A percentile compares a stretch with the other conserved stretches of the same genome.
These are phyloP conservation scores for Prinia subflava DNA, from an alignment of 2,113 vertebrate genomes.

Conservation along the genomic window DNA sequence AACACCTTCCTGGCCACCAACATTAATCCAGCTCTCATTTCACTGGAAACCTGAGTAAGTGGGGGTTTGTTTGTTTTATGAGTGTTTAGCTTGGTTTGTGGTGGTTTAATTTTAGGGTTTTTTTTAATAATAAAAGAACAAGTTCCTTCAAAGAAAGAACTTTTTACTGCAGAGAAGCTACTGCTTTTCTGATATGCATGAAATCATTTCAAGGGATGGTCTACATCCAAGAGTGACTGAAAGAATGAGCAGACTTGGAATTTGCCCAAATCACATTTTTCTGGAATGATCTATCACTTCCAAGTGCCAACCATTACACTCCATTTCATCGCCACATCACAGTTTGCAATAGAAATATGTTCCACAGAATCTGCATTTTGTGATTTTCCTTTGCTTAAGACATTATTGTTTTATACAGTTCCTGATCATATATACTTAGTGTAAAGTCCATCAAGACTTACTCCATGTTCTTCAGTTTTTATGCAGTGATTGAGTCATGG, in stretches of 20 bases:
- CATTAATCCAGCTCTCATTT: neutral
- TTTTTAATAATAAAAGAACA: neutral
- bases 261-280: neutral
- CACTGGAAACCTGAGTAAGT: neutral
- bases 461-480: neutral
- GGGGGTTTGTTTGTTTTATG: neutral
- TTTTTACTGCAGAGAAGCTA: neutral
- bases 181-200: neutral
- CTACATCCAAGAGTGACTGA: neutral
- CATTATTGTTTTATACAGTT: neutral
- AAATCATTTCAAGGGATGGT: neutral
- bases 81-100: neutral
- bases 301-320: neutral
- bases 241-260: neutral
- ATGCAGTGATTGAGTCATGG: neutral
- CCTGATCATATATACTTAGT: neutral
- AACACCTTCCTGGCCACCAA: neutral
- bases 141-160: neutral
- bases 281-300: neutral
- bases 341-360: neutral
- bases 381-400: neutral
- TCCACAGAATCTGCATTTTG: neutral
- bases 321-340: neutral
- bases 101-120: fast-evolving
- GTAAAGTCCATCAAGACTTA: neutral